Base-by-base conservation (phyloP, 2,113 vertebrate genomes). In the Genyomyrus donnyi region DNA sequence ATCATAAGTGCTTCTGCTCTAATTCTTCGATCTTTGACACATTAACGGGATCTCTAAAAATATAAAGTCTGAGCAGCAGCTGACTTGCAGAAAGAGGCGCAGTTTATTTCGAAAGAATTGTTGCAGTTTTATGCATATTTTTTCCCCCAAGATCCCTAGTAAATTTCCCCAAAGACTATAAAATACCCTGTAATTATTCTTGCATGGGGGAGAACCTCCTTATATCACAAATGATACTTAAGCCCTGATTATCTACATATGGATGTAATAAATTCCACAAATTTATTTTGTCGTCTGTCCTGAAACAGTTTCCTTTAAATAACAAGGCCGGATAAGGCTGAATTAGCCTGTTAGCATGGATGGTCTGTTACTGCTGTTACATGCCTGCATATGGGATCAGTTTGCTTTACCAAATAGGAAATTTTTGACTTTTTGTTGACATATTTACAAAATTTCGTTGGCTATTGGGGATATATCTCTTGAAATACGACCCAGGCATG, bases 111-210 rank as follows among this genome's bases (percentile, higher is more conserved):
- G 62, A 66, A 77, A 77, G 31, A 77, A 77, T 80, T 42, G 35
- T 80, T 39, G 74, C 13, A 80, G 74, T 80, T 80, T 42, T 80
- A 70, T 70, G n/a, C 62, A 31, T 74, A 31, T 9, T 35, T 77
- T 19, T 27, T 1, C 1, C 5, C 31, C 35, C 27, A 77, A 77
- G 74, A 56, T 21, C 74, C 74, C 74, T 42, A 80, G 74, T 80
- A 80, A 80, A 80, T 80, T 80, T 80, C 74, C 74, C 74, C 17
- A n/a, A 80, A 80, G 74, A 80, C 74, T 80, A 80, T 80, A 80
- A 42, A 80, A 42, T 42, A 1, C 35, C 15, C 35, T 19, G 35
- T 80, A 80, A 80, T 80, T 80, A 39, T 80, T 80, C 74, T 19
- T 7, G 35, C 35, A 80, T 7, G 31, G 74, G 74, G 31, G 35